phyloP scores from a whole-genome alignment of 2,113 vertebrate species.

The Clinocottus analis region DNA sequence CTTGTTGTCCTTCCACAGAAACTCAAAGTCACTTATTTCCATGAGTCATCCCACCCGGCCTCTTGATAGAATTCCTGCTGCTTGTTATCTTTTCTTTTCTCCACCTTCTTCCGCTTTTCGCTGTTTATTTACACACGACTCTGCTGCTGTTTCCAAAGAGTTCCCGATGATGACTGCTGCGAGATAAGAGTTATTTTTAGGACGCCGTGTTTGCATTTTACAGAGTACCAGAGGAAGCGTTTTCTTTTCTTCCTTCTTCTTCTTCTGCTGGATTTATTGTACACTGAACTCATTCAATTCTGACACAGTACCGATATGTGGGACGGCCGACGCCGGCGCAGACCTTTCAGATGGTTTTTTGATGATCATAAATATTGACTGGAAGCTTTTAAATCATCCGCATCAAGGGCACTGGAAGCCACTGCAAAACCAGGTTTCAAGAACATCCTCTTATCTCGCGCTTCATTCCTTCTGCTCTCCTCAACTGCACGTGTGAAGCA shows the following conservation, averaged over 20 bases:
- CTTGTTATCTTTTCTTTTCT: conserved; percentile 69
- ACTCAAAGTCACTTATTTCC: conserved; percentile 80
- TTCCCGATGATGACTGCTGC: conserved; percentile 78
- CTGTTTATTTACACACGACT: conserved; percentile 77
- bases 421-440: conserved; percentile 39
- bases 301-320: conserved; percentile 35
- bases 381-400: conserved; percentile 40
- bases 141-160: conserved; percentile 79
- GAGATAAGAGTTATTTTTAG: conserved; percentile 83
- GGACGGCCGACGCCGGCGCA: conserved; percentile 36
- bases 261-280: conserved; percentile 40
- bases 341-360: conserved; percentile 48
- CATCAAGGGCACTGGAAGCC: conserved; percentile 56
- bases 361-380: conserved; percentile 61
- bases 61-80: conserved; percentile 75
- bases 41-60: conserved; percentile 78
- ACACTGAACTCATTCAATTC: conserved; percentile 46
- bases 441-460: conserved; percentile 47
- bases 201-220: conserved; percentile 74
- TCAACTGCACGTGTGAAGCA: conserved; percentile 59
- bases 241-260: conserved; percentile 43
- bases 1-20: conserved; percentile 80
- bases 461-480: conserved; percentile 40
- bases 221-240: conserved; percentile 56
- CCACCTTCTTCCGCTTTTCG: conserved; percentile 62